Base-by-base conservation (phyloP, 2,888 invertebrate species). In the Napeogenes inachia region DNA sequence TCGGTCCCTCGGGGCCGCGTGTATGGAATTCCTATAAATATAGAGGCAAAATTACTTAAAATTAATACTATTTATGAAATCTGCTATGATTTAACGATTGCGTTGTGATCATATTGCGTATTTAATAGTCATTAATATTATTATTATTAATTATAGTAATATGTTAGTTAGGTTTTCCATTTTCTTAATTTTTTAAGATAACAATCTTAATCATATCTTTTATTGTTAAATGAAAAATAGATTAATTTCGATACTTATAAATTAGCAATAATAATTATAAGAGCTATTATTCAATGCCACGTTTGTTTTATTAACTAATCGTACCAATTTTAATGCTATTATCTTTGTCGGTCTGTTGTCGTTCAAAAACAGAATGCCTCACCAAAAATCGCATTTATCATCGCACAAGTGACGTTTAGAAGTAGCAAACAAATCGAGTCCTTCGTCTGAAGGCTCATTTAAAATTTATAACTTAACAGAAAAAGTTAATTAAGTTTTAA, bases 401-500 rank as follows among this genome's bases (percentile, higher is more conserved):
- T 81, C 68, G 73, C 73, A 76, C 84, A 89, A 89, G 86, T 89
- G 90, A 90, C 89, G 87, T 84, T 82, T 85, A 79, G 82, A 84
- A 89, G 89, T 88, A 90, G 89, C 89, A 87, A 89, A 87, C 89
- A 89, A 89, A 90, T 89, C 80, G 80, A 79, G 81, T 78, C 82
- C 82, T 81, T 85, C 78, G 79, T 76, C 74, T 78, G 78, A 78
- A 80, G 83, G 78, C 81, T 81, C 80, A 81, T 88, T 88, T 82
- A 82, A 80, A 83, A 84, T 86, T 84, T 86, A 84, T 82, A 82
- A 82, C 82, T 79, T 71, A 73, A 76, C 71, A 76, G 81, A 87
- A 89, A 87, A 89, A 89, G 87, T 87, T 90, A 90, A 90, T 90
- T 90, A 90, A 89, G 89, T 89, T 89, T 89, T 90, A 90, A 90